Base-by-base conservation (phyloP, 2,888 invertebrate species). In the Caenorhabditis sp. region DNA sequence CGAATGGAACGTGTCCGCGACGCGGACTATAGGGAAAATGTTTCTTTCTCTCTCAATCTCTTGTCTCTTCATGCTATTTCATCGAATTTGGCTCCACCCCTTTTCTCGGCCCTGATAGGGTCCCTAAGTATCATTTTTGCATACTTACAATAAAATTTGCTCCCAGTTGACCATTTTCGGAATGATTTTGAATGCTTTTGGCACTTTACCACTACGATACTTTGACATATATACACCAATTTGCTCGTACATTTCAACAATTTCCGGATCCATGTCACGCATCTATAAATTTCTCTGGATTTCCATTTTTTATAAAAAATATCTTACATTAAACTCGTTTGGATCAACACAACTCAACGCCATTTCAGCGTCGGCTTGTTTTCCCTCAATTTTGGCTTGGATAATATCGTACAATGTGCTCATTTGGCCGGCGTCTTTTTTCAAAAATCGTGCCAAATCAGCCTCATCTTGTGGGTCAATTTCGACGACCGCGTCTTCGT, bases 111-210 rank as follows among this genome's bases (percentile, higher is more conserved):
- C n/a, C n/a, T n/a, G n/a, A n/a, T n/a, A n/a, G n/a, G n/a, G n/a
- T n/a, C n/a, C n/a, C n/a, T n/a, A n/a, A n/a, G n/a, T n/a, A n/a
- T n/a, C n/a, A n/a, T n/a, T n/a, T n/a, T n/a, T n/a, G n/a, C n/a
- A 43, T 51, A 62, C 54, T 72, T 62, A 86, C 84, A 84, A 85
- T 14, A 91, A 78, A 59, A 90, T 88, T 88, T 90, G 85, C 66
- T 87, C 87, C 87, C 73, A 87, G 81, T 87, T 87, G 49, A 82
- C 76, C 66, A 97, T 90, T 88, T 92, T 92, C 2, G 97, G 97
- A 75, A 99, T 92, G 86, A 96, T 92, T 91, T 99, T 99, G 88
- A 99, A 97, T 1, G 97, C 95, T 89, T 99, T 97, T 0, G 99
- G 99, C 43, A 99, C 90, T 90, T 95, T 96, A 26, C 99, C 99